Conservation (phyloP, 2,888 invertebrate genomes). For the Agrotis segetum region DNA sequence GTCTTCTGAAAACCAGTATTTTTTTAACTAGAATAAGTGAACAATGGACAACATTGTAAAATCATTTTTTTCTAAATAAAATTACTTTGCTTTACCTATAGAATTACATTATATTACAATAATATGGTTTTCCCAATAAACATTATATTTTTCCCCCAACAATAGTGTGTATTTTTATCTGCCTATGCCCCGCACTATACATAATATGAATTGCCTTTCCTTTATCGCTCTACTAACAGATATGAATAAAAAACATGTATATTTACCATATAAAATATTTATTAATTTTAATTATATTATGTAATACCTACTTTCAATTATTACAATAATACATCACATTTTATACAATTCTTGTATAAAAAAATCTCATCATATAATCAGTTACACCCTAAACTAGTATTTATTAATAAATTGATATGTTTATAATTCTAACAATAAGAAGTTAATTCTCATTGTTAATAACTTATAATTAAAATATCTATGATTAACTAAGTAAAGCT, state of each 20-base stretch:
- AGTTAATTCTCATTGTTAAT: slow-evolving; percentile 37
- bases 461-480: slow-evolving; percentile 37
- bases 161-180: background rate
- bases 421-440: slow-evolving; percentile 44
- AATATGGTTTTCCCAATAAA: background rate
- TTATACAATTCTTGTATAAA: slow-evolving; percentile 4
- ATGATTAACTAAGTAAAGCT: slow-evolving; percentile 52
- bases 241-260: slow-evolving; percentile 50
- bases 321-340: slow-evolving; percentile 47
- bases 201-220: background rate
- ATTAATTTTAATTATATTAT: slow-evolving; percentile 36
- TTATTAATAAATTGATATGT: slow-evolving; percentile 61
- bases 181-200: too few relatives aligned
- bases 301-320: slow-evolving; percentile 27
- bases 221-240: background rate
- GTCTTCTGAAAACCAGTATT: too few relatives aligned
- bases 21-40: too few relatives aligned
- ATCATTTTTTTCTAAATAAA: too few relatives aligned
- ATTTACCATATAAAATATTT: slow-evolving; percentile 56
- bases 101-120: background rate
- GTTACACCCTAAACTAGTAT: slow-evolving; percentile 3
- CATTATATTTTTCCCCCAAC: background rate
- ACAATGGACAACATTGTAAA: too few relatives aligned
- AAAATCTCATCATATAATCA: slow-evolving; percentile 26
- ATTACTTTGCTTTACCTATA: too few relatives aligned